These are phyloP conservation scores for Grallaria varia DNA, from an alignment of 2,113 vertebrate genomes.

Conservation along the genomic window DNA sequence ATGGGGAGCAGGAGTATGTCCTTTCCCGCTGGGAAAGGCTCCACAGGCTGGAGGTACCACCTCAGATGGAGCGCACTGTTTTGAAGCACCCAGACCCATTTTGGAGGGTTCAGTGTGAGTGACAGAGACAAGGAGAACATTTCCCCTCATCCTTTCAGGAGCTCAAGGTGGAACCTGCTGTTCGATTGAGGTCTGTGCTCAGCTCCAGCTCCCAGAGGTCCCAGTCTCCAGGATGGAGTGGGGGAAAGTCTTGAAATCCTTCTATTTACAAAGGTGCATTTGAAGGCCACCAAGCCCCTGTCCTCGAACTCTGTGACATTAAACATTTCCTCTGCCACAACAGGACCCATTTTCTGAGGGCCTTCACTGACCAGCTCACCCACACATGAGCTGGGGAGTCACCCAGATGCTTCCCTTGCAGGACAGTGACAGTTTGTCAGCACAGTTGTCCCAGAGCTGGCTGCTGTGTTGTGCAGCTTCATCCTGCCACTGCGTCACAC, in stretches of 20 bases:
- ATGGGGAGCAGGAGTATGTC: neutral
- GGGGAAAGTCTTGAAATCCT: neutral
- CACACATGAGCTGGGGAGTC: neutral
- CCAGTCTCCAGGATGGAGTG: rapidly evolving
- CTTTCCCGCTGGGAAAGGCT: neutral
- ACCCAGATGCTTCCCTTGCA: neutral
- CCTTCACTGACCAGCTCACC: neutral
- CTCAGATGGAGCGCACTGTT: neutral
- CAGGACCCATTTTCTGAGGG: neutral
- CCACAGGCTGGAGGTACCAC: neutral
- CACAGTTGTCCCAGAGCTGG: neutral
- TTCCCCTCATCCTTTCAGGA: neutral
- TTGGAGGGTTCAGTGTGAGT: rapidly evolving
- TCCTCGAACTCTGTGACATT: rapidly evolving
- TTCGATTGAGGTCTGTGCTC: neutral
- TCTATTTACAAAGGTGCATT: neutral
- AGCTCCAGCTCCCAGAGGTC: neutral
- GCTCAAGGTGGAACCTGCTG: rapidly evolving
- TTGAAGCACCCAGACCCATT: neutral
- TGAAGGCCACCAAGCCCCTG: neutral
- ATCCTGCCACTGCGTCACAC: neutral
- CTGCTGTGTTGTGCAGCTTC: neutral
- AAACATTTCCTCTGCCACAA: neutral
- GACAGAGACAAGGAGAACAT: neutral
- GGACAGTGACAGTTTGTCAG: neutral